phyloP scores from a whole-genome alignment of 1,140 invertebrate species.

The Stenopsyche tienmushanensis region DNA sequence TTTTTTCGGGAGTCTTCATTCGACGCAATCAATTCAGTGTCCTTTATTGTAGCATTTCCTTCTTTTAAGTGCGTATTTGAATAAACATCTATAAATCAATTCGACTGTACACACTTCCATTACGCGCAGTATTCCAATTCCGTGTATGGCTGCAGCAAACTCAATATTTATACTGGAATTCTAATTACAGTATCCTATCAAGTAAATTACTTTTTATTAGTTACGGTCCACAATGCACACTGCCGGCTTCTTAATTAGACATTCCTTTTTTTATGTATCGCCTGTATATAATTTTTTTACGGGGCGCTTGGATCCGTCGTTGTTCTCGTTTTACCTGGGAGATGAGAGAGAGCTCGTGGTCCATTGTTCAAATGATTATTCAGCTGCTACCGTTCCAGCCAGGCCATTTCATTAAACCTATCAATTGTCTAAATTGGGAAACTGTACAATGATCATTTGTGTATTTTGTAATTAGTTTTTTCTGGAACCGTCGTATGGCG shows the following conservation, averaged over 20 bases:
- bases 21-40: too few species aligned
- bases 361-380: constrained; percentile 26
- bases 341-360: constrained; percentile 8
- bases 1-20: too few species aligned
- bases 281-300: constrained; percentile 12
- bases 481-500: neutral
- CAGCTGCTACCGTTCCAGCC: constrained; percentile 19
- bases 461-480: constrained; percentile 24
- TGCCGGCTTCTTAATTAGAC: constrained; percentile 36
- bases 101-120: too few species aligned
- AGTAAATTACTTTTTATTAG: constrained; percentile 38
- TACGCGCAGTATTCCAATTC: neutral
- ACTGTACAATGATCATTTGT: constrained; percentile 16
- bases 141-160: constrained; percentile 4
- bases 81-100: too few species aligned
- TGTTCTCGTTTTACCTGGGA: neutral
- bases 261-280: constrained; percentile 30
- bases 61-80: too few species aligned
- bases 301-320: neutral
- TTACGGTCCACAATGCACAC: constrained; percentile 34
- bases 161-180: constrained; percentile 37
- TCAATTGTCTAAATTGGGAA: constrained; percentile 21
- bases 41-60: too few species aligned
- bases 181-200: constrained; percentile 34
- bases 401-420: constrained; percentile 22